Conservation (phyloP, 2,888 invertebrate genomes). For the Sclerodermus sp. region DNA sequence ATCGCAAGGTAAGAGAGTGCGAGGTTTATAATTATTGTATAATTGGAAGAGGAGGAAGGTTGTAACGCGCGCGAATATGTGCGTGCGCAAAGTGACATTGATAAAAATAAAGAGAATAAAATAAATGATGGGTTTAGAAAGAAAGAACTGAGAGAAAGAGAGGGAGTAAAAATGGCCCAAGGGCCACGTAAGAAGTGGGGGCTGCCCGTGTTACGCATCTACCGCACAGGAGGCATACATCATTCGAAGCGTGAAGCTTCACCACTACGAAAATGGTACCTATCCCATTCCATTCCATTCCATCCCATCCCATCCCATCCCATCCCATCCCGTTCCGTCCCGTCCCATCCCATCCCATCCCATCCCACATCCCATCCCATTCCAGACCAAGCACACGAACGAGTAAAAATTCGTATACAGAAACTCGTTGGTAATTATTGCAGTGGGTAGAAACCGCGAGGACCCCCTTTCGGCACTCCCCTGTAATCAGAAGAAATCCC, state of each 20-base stretch:
- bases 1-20: no score
- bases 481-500: constrained; percentile 33
- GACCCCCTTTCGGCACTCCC: constrained; percentile 36
- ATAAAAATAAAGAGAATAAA: no score
- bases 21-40: no score
- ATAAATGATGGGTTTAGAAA: no score
- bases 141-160: no score
- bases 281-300: not conserved
- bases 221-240: constrained; percentile 36
- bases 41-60: not conserved
- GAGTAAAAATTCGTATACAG: no score
- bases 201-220: constrained; percentile 44
- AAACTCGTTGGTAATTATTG: constrained; percentile 39
- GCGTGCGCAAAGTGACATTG: no score
- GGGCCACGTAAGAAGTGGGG: constrained; percentile 36
- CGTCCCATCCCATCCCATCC: not conserved
- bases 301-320: not conserved
- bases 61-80: not conserved
- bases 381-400: constrained; percentile 9
- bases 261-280: no score
- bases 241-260: constrained; percentile 30
- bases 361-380: no score
- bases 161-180: no score
- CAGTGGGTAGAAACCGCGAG: constrained; percentile 33
- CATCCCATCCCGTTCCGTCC: not conserved